These are phyloP conservation scores for Porites lobata DNA, from an alignment of 92 coral and sea anemone genomes.

Conservation along the genomic window DNA sequence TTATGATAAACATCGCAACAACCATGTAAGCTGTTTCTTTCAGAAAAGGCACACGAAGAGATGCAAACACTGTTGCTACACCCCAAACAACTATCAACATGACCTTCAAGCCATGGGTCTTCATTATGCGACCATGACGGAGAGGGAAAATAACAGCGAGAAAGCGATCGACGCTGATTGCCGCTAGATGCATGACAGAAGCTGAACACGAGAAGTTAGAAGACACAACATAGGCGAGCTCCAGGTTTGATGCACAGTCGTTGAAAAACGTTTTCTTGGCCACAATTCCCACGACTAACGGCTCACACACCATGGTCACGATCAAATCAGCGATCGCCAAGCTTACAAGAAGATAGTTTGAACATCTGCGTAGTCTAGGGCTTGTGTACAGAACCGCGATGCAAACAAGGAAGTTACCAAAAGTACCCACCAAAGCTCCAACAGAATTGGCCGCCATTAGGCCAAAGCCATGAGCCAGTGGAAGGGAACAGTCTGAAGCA, in stretches of 20 bases:
- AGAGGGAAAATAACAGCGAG: slow-evolving; percentile 49
- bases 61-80: slow-evolving; percentile 22
- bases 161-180: slow-evolving; percentile 59
- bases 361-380: slow-evolving; percentile 34
- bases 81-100: slow-evolving; percentile 44
- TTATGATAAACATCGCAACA: slow-evolving; percentile 10
- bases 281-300: slow-evolving; percentile 46
- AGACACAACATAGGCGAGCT: slow-evolving; percentile 36
- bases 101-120: slow-evolving; percentile 33
- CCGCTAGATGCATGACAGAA: slow-evolving; percentile 42
- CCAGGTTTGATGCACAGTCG: slow-evolving; percentile 42
- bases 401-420: slow-evolving; percentile 62
- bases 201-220: slow-evolving; percentile 45
- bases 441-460: slow-evolving; percentile 43
- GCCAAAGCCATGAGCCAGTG: slow-evolving; percentile 49
- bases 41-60: slow-evolving; percentile 19
- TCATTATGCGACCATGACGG: slow-evolving; percentile 40
- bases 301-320: slow-evolving; percentile 57
- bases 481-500: slow-evolving; percentile 38
- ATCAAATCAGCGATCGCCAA: slow-evolving; percentile 72
- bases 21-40: slow-evolving; percentile 3
- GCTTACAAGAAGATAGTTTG: slow-evolving; percentile 62
- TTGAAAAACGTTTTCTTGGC: slow-evolving; percentile 20
- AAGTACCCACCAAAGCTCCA: slow-evolving; percentile 37
- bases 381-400: slow-evolving; percentile 41